Evolutionary conservation across 2,797 vertebrate species (phyloP), one percentile per base, ranked within the genome.

Genomic region (Chelidonichthys spinosus): DNA sequence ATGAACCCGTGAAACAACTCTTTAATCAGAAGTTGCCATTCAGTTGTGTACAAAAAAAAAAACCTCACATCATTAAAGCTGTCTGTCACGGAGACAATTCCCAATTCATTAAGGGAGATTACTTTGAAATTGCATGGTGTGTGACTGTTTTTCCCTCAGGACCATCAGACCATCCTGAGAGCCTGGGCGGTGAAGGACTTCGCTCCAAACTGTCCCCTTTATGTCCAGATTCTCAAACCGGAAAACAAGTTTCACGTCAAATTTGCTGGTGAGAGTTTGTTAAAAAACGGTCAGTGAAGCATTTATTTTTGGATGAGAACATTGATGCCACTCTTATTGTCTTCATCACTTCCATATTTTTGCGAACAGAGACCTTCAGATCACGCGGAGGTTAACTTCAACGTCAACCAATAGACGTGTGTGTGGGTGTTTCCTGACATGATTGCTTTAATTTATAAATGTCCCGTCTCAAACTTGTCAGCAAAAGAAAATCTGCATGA

Each of bases 151-250:
- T 71, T 40, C 55, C 58, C 52, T 33, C 78, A 98, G 97, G 97
- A 99, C 84, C 96, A 99, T 76, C 97, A 99, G 90, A 98, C 97
- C 69, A 99, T 98, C 85, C 90, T 98, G 84, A 95, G 97, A 39
- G 97, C 97, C 78, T 98, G 97, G 97, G 97, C 97, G 0, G 97
- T 98, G 70, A 98, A 98, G 84, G 97, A 98, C 77, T 99, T 98
- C 18, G 97, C 97, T 74, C 97, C 97, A 2, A 96, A 96, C 60
- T 98, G 97, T 14, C 96, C 96, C 0, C 95, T 98, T 11, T 98
- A 98, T 0, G 97, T 98, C 69, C 97, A 98, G 91, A 98, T 98
- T 72, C 91, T 98, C 63, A 98, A 97, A 90, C 97, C 97, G 0
- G 97, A 98, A 79, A 98, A 98, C 70, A 98, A 97, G 83, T 97